Evolutionary conservation across 2,888 invertebrate genomes (phyloP), one percentile per base, ranked within the genome.

Genomic region (Macrophya alboannulata): DNA sequence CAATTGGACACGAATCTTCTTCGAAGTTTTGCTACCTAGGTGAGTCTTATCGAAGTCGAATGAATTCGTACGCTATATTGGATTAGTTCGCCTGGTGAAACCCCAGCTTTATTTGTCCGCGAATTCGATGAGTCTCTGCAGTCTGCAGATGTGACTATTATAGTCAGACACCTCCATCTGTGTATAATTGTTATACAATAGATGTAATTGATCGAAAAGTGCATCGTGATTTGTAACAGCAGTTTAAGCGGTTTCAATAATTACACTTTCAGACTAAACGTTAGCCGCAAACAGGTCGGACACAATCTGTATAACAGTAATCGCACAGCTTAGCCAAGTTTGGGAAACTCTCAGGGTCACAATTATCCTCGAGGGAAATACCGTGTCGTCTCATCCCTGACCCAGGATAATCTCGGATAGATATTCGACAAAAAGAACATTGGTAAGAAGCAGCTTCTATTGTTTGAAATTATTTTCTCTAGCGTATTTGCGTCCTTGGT

Each of bases 261-360:
- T 68, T 37, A 17, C 31, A 37, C 37, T 68, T 37, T 15, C 68
- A 37, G 17, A 68, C 4, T 62, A 62, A 62, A 62, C 17, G 37
- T 37, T 68, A 8, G 68, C 31, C 17, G 37, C 37, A 62, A 62
- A 25, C 21, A 62, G 12, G 37, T 68, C 17, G 4, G n/a, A 48
- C 43, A 48, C n/a, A 45, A 74, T 45, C 15, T 10, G 45, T 45
- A 21, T 45, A 25, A 48, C 74, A 15, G 43, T 0, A 45, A 74
- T 45, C 45, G 31, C 5, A 21, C 12, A 74, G 37, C 8, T 43
- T 12, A 43, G 10, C 74, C 12, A n/a, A 43, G 74, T 43, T 15
- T 74, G 74, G 43, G 43, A 25, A 74, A 74, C 45, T 74, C 25
- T 21, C 12, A 43, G 74, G 74, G 68, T 68, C 31, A 37, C 25